Evolutionary conservation across 2,113 vertebrate species (phyloP).

Genomic region (Nicator chloris): DNA sequence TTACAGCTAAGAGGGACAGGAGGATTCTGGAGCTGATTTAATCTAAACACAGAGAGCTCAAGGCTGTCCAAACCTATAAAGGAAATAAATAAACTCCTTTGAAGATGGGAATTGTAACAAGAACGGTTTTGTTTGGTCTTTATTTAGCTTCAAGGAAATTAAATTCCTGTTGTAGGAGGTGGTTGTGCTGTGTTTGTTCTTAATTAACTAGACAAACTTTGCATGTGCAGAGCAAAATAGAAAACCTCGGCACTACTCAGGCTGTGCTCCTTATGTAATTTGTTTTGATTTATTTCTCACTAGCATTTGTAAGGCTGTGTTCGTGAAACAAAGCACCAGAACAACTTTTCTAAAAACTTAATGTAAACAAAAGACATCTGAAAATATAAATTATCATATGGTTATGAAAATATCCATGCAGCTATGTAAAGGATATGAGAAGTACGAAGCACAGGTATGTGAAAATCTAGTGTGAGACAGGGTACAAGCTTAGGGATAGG

Average conservation of each 20-base stretch:
- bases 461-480: neutral
- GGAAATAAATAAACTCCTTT: constrained; percentile 51
- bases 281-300: constrained; percentile 28
- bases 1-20: neutral
- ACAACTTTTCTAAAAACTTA: neutral
- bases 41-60: constrained; percentile 30
- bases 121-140: neutral
- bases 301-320: neutral
- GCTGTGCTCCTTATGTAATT: neutral
- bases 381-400: neutral
- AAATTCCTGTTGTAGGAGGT: constrained; percentile 5
- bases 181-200: constrained; percentile 14
- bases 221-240: neutral
- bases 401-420: neutral
- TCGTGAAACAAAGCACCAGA: neutral
- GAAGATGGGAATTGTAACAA: constrained; percentile 30
- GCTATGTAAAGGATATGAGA: neutral
- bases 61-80: constrained; percentile 34
- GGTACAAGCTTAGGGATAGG: neutral
- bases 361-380: neutral
- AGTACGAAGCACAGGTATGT: accelerated
- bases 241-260: neutral
- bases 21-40: constrained; percentile 40
- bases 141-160: constrained; percentile 55
- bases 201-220: constrained; percentile 26